Percentiles rank a stretch among this genome's conserved stretches.
Evolutionary conservation across 2,113 vertebrate genomes (phyloP).

Genomic region (Dicaeum eximium): DNA sequence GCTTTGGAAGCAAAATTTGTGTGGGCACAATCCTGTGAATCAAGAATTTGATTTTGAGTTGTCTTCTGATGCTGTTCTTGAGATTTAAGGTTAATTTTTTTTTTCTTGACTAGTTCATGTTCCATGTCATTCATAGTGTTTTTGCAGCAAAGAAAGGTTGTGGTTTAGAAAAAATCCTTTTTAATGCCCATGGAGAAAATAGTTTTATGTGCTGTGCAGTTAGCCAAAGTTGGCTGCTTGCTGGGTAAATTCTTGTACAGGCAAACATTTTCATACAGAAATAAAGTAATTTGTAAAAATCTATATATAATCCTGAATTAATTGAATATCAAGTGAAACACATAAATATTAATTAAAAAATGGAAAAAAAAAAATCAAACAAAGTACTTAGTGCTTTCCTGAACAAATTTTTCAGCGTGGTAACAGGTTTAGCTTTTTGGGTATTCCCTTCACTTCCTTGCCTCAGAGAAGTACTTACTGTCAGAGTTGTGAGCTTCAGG

Average conservation of each 20-base stretch:
- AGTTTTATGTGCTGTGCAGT: background rate
- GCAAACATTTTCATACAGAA: background rate
- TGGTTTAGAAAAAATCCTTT: background rate
- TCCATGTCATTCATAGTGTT: background rate
- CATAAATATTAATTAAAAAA: background rate
- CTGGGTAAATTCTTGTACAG: background rate
- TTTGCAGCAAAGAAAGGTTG: background rate
- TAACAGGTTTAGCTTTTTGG: background rate
- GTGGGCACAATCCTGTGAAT: background rate
- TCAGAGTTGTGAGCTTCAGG: background rate
- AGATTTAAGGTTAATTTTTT: background rate
- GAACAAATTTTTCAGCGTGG: background rate
- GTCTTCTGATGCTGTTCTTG: background rate
- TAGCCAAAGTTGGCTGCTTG: background rate
- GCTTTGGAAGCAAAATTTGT: background rate
- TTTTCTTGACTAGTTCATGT: background rate
- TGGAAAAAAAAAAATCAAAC: rapidly evolving
- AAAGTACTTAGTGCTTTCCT: background rate
- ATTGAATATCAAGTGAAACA: background rate
- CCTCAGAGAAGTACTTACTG: background rate
- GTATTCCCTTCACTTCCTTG: background rate
- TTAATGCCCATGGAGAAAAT: background rate
- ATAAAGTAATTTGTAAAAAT: background rate
- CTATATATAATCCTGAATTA: background rate
- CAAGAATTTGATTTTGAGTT: background rate